These are phyloP conservation scores for Trichomycterus rosablanca DNA, from an alignment of 2,113 vertebrate genomes.

Conservation along the genomic window DNA sequence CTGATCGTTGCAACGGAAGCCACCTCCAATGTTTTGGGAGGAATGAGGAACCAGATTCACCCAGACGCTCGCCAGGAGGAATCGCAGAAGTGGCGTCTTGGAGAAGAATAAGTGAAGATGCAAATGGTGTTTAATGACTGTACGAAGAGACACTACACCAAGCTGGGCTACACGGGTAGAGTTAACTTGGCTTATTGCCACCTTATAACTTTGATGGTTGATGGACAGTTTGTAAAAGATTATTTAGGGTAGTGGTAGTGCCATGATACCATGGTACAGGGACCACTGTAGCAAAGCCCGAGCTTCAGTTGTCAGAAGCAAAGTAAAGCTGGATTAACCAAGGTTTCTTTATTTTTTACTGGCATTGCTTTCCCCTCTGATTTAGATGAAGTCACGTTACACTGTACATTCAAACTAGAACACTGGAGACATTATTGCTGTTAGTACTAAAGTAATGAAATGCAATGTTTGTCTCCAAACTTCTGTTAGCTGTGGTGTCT, in stretches of 20 bases:
- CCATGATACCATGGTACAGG: conserved; percentile 7
- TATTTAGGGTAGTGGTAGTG: conserved; percentile 4
- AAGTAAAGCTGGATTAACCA: not conserved
- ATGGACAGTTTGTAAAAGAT: conserved; percentile 9
- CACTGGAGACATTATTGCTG: conserved; percentile 3
- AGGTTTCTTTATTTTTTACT: not conserved
- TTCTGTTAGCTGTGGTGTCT: not conserved
- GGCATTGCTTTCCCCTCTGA: not conserved
- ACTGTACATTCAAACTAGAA: conserved; percentile 6
- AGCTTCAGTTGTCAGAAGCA: not conserved
- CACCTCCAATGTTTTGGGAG: conserved; percentile 91
- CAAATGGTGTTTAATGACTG: not conserved
- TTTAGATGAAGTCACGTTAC: too few species aligned
- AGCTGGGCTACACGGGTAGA: too few species aligned
- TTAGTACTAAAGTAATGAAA: too few species aligned
- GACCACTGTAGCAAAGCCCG: conserved; percentile 4
- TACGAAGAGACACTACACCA: not conserved
- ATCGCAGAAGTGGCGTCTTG: conserved; percentile 92
- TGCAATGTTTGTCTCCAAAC: too few species aligned
- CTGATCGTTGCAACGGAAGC: conserved; percentile 95
- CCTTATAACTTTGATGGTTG: not conserved
- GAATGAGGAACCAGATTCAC: conserved; percentile 97
- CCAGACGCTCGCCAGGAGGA: conserved; percentile 95
- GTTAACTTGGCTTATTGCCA: not conserved
- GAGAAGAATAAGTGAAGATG: conserved; percentile 26